Percentiles rank a stretch among this genome's conserved stretches.
These are phyloP conservation scores for Chloroceryle aenea DNA, from an alignment of 2,113 vertebrate species.

Conservation along the genomic window DNA sequence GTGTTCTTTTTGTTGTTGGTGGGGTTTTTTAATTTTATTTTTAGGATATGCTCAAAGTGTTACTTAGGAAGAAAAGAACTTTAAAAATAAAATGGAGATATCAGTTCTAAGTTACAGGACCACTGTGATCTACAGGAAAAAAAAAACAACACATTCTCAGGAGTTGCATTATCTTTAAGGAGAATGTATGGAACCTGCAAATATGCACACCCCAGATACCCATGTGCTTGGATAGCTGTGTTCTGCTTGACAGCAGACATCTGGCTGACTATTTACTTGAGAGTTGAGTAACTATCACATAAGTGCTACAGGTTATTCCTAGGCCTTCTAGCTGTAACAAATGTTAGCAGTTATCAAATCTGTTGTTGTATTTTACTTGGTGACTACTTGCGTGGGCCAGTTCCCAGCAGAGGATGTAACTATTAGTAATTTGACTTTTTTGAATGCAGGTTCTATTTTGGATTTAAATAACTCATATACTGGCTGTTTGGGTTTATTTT, in stretches of 20 bases:
- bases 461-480: background rate
- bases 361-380: background rate
- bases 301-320: background rate
- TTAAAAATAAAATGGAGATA: background rate
- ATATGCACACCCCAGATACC: background rate
- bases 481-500: background rate
- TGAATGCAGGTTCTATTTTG: background rate
- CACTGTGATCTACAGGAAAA: background rate
- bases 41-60: background rate
- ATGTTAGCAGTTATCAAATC: background rate
- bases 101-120: background rate
- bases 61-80: background rate
- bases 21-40: accelerated
- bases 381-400: background rate
- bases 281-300: background rate
- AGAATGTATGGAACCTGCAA: background rate
- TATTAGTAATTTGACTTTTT: background rate
- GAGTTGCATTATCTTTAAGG: background rate
- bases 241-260: background rate
- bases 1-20: no score
- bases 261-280: background rate
- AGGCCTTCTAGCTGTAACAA: background rate
- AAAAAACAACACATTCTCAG: background rate
- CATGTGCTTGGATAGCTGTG: background rate
- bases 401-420: background rate